phyloP scores from a whole-genome alignment of 92 coral and sea anemone species.

The Actinostola sp. region DNA sequence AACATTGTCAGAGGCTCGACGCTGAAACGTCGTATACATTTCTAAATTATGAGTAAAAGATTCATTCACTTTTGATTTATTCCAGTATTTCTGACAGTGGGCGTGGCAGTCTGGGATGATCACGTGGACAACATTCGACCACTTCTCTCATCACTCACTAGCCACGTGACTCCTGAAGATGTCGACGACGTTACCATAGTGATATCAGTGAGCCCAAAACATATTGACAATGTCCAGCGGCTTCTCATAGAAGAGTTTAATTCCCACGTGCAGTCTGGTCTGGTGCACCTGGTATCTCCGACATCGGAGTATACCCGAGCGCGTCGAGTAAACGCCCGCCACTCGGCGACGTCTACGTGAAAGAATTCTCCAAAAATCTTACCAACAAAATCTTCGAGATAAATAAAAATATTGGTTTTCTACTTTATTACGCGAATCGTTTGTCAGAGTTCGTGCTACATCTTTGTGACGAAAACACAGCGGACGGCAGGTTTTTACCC shows the following conservation, averaged over 20 bases:
- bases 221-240: background rate
- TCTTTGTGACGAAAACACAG: slow-evolving; percentile 8
- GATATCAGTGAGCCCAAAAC: slow-evolving; percentile 18
- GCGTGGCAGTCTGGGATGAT: slow-evolving; percentile 35
- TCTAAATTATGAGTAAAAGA: background rate
- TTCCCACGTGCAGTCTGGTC: slow-evolving; percentile 23
- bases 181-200: slow-evolving; percentile 22
- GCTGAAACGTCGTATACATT: background rate
- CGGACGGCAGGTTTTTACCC: slow-evolving; percentile 22
- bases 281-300: slow-evolving; percentile 31
- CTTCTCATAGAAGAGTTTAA: slow-evolving; percentile 11
- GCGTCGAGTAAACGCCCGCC: slow-evolving; percentile 15
- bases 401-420: slow-evolving; percentile 24
- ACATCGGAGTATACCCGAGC: slow-evolving; percentile 17
- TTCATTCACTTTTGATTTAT: background rate
- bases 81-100: slow-evolving; percentile 33
- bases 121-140: slow-evolving; percentile 19
- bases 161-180: slow-evolving; percentile 46
- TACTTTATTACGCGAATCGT: slow-evolving; percentile 14
- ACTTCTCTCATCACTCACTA: slow-evolving; percentile 17
- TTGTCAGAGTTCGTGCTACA: slow-evolving; percentile 24
- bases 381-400: background rate
- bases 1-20: no score
- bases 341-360: slow-evolving; percentile 5
- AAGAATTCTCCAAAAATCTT: slow-evolving; percentile 1